Evolutionary conservation across 1,140 invertebrate genomes (phyloP), one percentile per base, ranked within the genome.

Genomic region (Tetramorium simillimum): DNA sequence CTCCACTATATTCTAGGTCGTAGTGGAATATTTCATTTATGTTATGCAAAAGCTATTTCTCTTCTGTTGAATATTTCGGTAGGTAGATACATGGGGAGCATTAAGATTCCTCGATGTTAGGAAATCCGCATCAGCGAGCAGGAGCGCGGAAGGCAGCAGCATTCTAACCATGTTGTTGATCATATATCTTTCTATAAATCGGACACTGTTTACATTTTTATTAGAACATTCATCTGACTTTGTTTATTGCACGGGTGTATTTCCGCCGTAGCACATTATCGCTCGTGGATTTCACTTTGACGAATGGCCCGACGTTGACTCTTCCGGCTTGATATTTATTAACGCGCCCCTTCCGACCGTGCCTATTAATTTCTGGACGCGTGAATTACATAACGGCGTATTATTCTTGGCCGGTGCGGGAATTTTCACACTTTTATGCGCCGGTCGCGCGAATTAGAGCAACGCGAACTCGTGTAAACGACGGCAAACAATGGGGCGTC

Each of bases 281-380:
- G 24, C 53, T 21, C 51, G 67, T 28, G 28, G 18, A 10, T 67
- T 69, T 24, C 56, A 24, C 69, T 73, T 73, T 75, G 69, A 84
- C 53, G 80, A 84, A 84, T 84, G 53, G 18, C 24, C 14, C 37
- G n/a, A 14, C n/a, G 67, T 73, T 40, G 40, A 60, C 80, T 49
- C 40, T 84, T 84, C 80, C 69, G 56, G 63, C 56, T n/a, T 75
- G 40, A 75, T 84, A 84, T 84, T 60, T 75, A 82, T 82, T 56
- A 49, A 43, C 49, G 24, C 14, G 24, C 14, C 6, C 9, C 28
- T 49, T 46, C n/a, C 80, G 40, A 49, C 24, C 51, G 60, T n/a
- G 60, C 21, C 53, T 60, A 72, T 56, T 56, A 60, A 49, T 62
- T 58, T 84, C 58, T 7, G 18, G 37, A 21, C 24, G 24, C 40